Evolutionary conservation across 2,797 vertebrate genomes (phyloP).

Genomic region (Galago senegalensis): DNA sequence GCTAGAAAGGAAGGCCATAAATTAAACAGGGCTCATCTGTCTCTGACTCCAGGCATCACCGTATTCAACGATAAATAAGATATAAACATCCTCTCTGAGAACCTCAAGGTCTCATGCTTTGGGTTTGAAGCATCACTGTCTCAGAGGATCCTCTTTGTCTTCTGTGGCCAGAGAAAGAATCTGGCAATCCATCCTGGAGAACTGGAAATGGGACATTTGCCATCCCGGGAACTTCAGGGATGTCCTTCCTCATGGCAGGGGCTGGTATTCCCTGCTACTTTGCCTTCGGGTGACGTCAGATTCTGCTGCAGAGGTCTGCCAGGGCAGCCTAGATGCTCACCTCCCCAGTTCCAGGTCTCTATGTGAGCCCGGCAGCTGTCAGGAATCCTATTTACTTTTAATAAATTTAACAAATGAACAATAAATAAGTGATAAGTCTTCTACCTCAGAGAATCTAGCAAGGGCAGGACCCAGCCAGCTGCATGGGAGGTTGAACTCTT

Average conservation of each 20-base stretch:
- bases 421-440: slow-evolving; percentile 75
- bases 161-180: not conserved
- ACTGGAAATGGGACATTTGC: not conserved
- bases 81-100: not conserved
- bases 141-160: not conserved
- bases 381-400: slow-evolving; percentile 67
- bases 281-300: slow-evolving; percentile 9
- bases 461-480: slow-evolving; percentile 64
- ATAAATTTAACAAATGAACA: slow-evolving; percentile 75
- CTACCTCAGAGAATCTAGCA: slow-evolving; percentile 15
- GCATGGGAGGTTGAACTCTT: slow-evolving; percentile 2
- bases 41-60: not conserved
- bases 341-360: not conserved
- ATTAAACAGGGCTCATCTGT: not conserved
- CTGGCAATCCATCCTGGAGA: not conserved
- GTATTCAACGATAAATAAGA: not conserved
- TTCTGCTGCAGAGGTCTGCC: not conserved
- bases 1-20: not conserved
- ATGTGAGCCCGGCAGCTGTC: slow-evolving; percentile 48
- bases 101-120: not conserved
- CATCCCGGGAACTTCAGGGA: not conserved
- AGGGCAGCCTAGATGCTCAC: not conserved
- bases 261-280: not conserved
- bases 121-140: not conserved
- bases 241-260: not conserved